Evolutionary conservation across 2,113 vertebrate genomes (phyloP), one percentile per base, ranked within the genome.

Genomic region (Balaenoptera acutorostrata): DNA sequence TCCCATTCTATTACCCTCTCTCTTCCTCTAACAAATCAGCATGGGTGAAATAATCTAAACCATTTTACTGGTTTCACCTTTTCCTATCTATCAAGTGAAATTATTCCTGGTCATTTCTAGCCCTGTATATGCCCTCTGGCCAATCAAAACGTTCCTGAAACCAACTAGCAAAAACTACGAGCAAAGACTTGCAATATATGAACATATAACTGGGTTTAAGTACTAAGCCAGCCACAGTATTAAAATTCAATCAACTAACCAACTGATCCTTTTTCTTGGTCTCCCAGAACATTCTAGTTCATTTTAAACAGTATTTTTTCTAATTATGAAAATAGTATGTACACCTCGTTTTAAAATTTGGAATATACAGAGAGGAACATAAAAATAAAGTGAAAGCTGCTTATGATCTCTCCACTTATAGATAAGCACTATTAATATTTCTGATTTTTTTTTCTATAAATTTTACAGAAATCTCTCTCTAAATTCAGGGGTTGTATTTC

Each of bases 111-210:
- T 64, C 33, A 39, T 49, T 69, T 91, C 36, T 75, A 92, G 31
- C 23, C 49, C 71, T 18, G 20, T 18, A 88, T 83, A 64, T 66
- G 6, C 13, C 90, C 23, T 87, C 33, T n/a, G 21, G 52, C 44
- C 64, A 87, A 71, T 49, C 15, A 63, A 77, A 85, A 92, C 89
- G 84, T 82, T 94, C 33, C 52, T 74, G 33, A 92, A 94, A 92
- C 18, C 72, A 89, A 75, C 52, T 86, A 83, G 83, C 59, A 84
- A 69, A 27, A 88, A 39, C 23, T 41, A n/a, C 0, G 63, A 36
- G 46, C 39, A 88, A 83, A 82, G 36, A 87, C 29, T 88, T 86
- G 77, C 71, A 81, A 89, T 61, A 96, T 66, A 94, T 61, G 33
- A 88, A 88, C 49, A 96, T 25, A 87, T n/a, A 85, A 84, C 21